These are phyloP conservation scores for Noctilio leporinus DNA, from an alignment of 2,113 vertebrate species.

Conservation along the genomic window DNA sequence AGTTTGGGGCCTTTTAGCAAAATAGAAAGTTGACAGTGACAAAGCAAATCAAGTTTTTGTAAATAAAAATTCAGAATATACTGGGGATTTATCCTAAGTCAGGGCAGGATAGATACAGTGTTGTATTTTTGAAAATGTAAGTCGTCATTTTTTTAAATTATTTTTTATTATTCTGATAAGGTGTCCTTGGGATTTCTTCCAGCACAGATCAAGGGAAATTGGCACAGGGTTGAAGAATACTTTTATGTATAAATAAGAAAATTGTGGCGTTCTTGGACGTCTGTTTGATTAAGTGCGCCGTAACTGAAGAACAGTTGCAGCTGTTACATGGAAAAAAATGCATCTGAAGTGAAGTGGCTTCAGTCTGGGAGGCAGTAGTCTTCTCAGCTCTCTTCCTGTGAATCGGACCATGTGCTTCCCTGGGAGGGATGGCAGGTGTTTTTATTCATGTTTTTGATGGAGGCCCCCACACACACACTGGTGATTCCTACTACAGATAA, in stretches of 20 bases:
- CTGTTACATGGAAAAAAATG: not conserved
- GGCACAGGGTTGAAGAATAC: not conserved
- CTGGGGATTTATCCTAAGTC: not conserved
- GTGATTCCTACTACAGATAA: not conserved
- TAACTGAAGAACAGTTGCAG: not conserved
- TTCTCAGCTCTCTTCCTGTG: not conserved
- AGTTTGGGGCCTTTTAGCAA: not conserved
- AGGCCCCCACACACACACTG: not conserved
- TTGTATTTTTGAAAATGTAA: not conserved
- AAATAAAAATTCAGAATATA: not conserved
- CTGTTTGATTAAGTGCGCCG: not conserved
- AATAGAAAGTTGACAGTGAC: not conserved
- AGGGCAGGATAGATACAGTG: not conserved
- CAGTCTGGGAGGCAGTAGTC: not conserved
- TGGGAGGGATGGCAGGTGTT: not conserved
- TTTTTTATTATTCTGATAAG: conserved; percentile 30
- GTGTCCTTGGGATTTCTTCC: conserved; percentile 17
- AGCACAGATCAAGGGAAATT: conserved; percentile 33
- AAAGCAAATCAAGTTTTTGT: not conserved
- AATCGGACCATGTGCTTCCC: not conserved
- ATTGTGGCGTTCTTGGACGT: not conserved
- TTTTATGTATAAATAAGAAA: conserved; percentile 32
- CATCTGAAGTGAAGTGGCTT: not conserved
- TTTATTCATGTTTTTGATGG: not conserved
- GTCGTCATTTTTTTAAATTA: not conserved